Conservation (phyloP, 2,113 vertebrate species). For the Rhea pennata region DNA sequence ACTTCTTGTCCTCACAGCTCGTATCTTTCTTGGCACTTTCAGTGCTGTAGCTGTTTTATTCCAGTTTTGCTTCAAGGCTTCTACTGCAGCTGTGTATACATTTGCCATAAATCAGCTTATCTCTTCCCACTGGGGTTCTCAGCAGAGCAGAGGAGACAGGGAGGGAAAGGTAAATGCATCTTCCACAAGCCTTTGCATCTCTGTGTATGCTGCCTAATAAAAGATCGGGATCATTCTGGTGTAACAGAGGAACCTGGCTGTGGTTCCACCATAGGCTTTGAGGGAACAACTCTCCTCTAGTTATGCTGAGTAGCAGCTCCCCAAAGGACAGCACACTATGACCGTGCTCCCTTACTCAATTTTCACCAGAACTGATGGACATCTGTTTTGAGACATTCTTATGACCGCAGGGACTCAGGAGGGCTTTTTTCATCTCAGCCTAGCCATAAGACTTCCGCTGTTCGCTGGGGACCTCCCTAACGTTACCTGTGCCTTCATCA, state of each 20-base stretch:
- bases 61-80: slow-evolving; percentile 43
- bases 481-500: background rate
- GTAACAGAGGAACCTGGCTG: background rate
- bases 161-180: slow-evolving; percentile 10
- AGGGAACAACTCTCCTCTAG: background rate
- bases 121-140: slow-evolving; percentile 18
- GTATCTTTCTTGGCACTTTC: background rate
- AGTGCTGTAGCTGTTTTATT: background rate
- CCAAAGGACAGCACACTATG: background rate
- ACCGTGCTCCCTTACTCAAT: background rate
- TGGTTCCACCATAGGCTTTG: background rate
- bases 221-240: background rate
- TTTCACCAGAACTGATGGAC: background rate
- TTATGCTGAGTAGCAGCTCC: background rate
- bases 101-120: slow-evolving; percentile 40
- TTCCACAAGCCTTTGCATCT: slow-evolving; percentile 1
- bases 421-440: background rate
- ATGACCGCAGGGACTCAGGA: background rate
- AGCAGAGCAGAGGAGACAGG: background rate
- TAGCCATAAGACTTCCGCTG: background rate
- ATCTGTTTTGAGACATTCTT: background rate
- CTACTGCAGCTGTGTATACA: slow-evolving; percentile 44
- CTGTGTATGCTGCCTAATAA: background rate
- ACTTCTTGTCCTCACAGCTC: slow-evolving; percentile 10
- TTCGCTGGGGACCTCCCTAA: background rate